These are phyloP conservation scores for Gavialis gangeticus DNA, from an alignment of 2,113 vertebrate species.

Conservation along the genomic window DNA sequence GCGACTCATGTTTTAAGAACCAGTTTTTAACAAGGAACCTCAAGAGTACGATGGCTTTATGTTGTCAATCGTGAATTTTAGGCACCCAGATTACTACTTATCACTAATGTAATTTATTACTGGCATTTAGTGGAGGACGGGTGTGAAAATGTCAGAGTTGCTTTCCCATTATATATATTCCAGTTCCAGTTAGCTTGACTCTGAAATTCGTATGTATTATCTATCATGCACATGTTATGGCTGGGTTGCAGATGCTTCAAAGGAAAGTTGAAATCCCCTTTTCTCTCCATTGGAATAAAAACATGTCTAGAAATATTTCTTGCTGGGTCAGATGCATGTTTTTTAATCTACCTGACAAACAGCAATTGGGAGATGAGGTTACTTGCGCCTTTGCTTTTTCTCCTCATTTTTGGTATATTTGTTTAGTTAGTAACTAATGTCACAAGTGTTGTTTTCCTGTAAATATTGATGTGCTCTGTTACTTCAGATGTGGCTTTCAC, in stretches of 20 bases:
- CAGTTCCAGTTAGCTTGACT: not conserved
- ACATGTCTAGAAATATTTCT: constrained; percentile 24
- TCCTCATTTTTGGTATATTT: not conserved
- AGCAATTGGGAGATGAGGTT: constrained; percentile 59
- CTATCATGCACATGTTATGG: not conserved
- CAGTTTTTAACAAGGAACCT: not conserved
- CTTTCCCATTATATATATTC: not conserved
- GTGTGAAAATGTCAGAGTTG: not conserved
- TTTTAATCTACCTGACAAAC: constrained; percentile 58
- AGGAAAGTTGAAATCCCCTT: not conserved
- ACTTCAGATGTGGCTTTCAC: not conserved
- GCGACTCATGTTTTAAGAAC: not conserved
- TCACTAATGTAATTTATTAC: not conserved
- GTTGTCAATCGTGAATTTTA: not conserved
- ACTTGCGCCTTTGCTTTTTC: not conserved
- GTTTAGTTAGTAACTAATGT: constrained; percentile 40
- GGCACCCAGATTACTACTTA: not conserved
- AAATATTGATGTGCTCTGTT: constrained; percentile 22
- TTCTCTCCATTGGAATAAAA: not conserved
- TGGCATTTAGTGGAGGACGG: not conserved
- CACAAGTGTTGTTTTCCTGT: not conserved
- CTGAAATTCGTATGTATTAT: not conserved
- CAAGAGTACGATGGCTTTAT: no score
- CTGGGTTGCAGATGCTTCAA: not conserved
- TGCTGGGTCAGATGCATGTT: constrained; percentile 42